These are phyloP conservation scores for Amblyornis subalaris DNA, from an alignment of 2,113 vertebrate genomes.

Conservation along the genomic window DNA sequence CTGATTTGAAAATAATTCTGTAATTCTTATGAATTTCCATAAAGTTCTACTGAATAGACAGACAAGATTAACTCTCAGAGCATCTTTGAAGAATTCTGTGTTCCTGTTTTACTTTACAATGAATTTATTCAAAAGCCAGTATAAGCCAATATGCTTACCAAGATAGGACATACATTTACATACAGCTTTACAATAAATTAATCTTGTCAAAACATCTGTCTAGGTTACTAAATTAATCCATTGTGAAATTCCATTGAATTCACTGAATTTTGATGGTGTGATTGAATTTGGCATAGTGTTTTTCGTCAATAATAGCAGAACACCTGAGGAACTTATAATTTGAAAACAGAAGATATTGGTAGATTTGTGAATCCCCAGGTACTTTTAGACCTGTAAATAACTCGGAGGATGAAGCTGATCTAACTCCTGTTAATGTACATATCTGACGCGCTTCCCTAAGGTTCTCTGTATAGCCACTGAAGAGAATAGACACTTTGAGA, in stretches of 20 bases:
- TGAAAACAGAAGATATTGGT: background rate
- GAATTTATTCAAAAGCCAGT: background rate
- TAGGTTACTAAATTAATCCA: background rate
- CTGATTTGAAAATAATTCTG: background rate
- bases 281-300: background rate
- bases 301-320: background rate
- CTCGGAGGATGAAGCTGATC: background rate
- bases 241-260: background rate
- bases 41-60: background rate
- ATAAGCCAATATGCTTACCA: background rate
- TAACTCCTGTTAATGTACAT: background rate
- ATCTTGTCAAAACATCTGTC: background rate
- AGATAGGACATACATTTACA: background rate
- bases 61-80: background rate
- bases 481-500: background rate
- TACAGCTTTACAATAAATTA: background rate
- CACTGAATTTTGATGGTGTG: background rate
- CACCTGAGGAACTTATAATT: background rate
- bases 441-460: rapidly evolving
- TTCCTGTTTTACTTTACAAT: background rate
- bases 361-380: background rate
- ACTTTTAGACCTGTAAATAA: background rate
- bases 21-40: background rate
- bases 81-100: background rate
- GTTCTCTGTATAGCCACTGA: background rate